Percentiles rank a stretch among this genome's conserved stretches.
phyloP scores from a whole-genome alignment of 2,888 invertebrate species.

The Zaprionus obscuricornis region DNA sequence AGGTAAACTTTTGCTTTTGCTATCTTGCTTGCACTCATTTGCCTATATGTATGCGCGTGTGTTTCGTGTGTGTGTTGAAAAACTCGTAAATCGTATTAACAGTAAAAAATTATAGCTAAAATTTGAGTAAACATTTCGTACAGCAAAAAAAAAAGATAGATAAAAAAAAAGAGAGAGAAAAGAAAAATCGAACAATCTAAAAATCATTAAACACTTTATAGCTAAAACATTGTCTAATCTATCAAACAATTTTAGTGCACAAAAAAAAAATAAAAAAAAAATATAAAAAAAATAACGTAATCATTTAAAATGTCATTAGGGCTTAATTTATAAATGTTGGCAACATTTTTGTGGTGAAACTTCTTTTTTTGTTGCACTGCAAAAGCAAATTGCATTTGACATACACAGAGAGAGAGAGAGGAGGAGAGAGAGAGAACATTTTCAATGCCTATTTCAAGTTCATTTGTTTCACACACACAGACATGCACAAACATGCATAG shows the following conservation, averaged over 20 bases:
- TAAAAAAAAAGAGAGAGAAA: too few relatives aligned
- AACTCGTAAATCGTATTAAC: not conserved
- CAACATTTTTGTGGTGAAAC: too few relatives aligned
- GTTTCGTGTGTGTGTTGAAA: not conserved
- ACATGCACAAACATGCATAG: conserved; percentile 31
- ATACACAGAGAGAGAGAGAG: too few relatives aligned
- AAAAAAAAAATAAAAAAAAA: conserved; percentile 16
- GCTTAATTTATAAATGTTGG: conserved; percentile 19
- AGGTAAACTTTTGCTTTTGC: too few relatives aligned
- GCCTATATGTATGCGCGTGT: too few relatives aligned
- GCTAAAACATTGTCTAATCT: not conserved
- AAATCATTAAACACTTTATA: not conserved
- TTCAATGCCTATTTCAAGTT: conserved; percentile 54
- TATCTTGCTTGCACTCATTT: too few relatives aligned
- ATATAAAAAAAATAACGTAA: conserved; percentile 33
- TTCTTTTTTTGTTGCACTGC: too few relatives aligned
- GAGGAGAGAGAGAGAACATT: too few relatives aligned
- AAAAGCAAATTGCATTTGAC: conserved; percentile 2
- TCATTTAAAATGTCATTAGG: conserved; percentile 60
- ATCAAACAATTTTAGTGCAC: conserved; percentile 3
- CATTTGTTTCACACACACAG: conserved; percentile 38
- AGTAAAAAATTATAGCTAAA: not conserved
- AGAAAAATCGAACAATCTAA: too few relatives aligned
- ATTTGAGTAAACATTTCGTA: conserved; percentile 8
- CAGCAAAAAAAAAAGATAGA: too few relatives aligned